Evolutionary conservation across 2,888 invertebrate species (phyloP).

Genomic region (Eustalomyia histrio): DNA sequence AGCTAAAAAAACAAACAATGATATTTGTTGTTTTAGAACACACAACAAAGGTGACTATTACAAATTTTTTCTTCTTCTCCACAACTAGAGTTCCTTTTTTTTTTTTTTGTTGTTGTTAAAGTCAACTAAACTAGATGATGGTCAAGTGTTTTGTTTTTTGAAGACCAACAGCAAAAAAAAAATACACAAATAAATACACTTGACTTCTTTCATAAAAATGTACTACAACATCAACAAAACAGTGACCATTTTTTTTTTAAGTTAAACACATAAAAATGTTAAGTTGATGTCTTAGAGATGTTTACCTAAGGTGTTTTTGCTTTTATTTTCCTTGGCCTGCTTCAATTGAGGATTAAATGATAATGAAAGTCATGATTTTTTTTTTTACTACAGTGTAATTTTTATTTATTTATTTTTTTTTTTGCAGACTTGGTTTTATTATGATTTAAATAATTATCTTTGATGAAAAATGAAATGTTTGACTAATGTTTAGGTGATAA

Average conservation of each 20-base stretch:
- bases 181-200: slow-evolving; percentile 2
- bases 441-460: slow-evolving; percentile 39
- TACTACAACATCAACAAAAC: background rate
- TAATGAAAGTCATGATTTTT: slow-evolving; percentile 58
- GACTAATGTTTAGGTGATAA: slow-evolving; percentile 9
- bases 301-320: slow-evolving; percentile 37
- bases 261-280: slow-evolving; percentile 9
- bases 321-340: background rate
- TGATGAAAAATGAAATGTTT: slow-evolving; percentile 6
- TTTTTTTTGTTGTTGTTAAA: background rate
- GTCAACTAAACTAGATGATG: slow-evolving; percentile 21
- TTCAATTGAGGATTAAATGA: slow-evolving; percentile 32
- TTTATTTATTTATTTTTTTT: slow-evolving; percentile 25
- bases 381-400: slow-evolving; percentile 13
- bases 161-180: background rate
- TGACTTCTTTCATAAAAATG: slow-evolving; percentile 6
- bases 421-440: background rate
- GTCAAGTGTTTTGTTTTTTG: background rate
- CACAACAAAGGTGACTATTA: slow-evolving; percentile 41
- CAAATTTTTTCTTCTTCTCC: slow-evolving; percentile 21
- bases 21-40: slow-evolving; percentile 26
- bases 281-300: slow-evolving; percentile 28
- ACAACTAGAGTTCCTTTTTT: slow-evolving; percentile 17
- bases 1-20: slow-evolving; percentile 12
- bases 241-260: slow-evolving; percentile 27